These are phyloP conservation scores for Schizopygopsis malacanthus DNA, from an alignment of 2,797 vertebrate species.

Conservation along the genomic window DNA sequence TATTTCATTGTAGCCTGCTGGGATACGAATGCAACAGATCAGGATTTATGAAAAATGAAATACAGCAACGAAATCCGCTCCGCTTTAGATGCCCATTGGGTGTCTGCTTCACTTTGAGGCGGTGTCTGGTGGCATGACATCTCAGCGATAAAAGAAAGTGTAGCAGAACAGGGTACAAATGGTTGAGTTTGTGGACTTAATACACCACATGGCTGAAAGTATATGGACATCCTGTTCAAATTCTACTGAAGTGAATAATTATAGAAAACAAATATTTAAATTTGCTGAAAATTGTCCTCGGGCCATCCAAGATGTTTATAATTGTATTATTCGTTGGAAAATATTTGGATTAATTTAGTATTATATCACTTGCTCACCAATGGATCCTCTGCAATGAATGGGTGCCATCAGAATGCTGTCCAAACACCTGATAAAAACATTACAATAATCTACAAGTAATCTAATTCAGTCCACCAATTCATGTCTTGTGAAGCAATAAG, in stretches of 20 bases:
- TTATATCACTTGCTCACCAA: neutral
- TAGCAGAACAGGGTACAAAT: neutral
- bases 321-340: neutral
- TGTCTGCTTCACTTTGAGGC: slow-evolving; percentile 12
- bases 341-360: neutral
- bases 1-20: slow-evolving; percentile 43
- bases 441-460: neutral
- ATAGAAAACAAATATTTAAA: neutral
- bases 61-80: slow-evolving; percentile 12
- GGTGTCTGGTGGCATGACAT: neutral
- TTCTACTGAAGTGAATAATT: neutral
- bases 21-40: slow-evolving; percentile 46
- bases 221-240: neutral
- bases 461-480: neutral
- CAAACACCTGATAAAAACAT: neutral
- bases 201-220: neutral
- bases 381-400: neutral
- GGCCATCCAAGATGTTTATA: neutral
- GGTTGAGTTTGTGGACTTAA: neutral
- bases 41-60: slow-evolving; percentile 46
- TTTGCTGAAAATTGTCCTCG: neutral
- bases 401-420: neutral
- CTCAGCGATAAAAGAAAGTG: neutral
- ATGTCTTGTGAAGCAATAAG: neutral
- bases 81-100: neutral